A percentile compares a stretch with the other conserved stretches of the same genome.
These are phyloP conservation scores for Brachyptera putata DNA, from an alignment of 2,888 invertebrate species.

Conservation along the genomic window DNA sequence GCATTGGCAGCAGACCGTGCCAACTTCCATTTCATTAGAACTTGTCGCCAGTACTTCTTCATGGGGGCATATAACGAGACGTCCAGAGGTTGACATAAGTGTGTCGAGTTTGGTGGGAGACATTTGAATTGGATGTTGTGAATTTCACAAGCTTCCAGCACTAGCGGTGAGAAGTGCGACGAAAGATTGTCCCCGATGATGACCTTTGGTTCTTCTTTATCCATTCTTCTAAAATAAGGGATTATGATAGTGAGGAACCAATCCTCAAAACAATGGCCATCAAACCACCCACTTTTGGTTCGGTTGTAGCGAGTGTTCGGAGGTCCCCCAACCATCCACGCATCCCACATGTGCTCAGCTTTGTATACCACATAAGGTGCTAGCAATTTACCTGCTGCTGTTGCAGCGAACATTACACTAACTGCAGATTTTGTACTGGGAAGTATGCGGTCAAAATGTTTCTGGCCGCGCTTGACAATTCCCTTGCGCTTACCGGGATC, in stretches of 20 bases:
- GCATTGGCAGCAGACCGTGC: background rate
- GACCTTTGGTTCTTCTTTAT: conserved; percentile 32
- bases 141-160: conserved; percentile 38
- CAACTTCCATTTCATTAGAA: background rate
- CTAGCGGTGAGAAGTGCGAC: conserved; percentile 34
- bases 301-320: conserved; percentile 36
- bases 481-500: conserved; percentile 39
- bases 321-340: conserved; percentile 39
- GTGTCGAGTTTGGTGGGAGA: too few species aligned
- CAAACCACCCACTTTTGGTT: conserved; percentile 39
- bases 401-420: conserved; percentile 40
- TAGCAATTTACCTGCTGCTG: conserved; percentile 40
- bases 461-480: conserved; percentile 24
- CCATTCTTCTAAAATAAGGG: background rate
- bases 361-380: conserved; percentile 42
- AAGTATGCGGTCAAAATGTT: background rate
- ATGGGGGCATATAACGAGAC: background rate
- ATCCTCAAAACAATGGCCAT: conserved; percentile 29
- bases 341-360: conserved; percentile 35
- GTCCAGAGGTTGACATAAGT: too few species aligned
- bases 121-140: conserved; percentile 41
- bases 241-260: conserved; percentile 24
- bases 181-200: conserved; percentile 41
- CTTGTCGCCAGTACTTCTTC: background rate
- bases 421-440: background rate